phyloP scores from a whole-genome alignment of 2,888 invertebrate genomes.

The Nasonia oneida region DNA sequence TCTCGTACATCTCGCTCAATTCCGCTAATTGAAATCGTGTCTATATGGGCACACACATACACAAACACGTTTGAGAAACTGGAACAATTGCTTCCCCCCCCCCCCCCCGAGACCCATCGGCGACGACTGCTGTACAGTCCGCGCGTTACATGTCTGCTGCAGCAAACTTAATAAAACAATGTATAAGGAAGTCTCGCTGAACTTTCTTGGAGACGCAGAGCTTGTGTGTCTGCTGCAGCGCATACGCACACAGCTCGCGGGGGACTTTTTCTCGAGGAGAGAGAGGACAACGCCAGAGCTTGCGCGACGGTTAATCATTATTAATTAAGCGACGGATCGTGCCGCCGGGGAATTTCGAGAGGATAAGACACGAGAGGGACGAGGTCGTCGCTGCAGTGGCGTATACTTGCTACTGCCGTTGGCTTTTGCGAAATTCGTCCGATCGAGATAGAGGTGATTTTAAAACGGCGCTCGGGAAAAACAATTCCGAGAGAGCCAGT shows the following conservation, averaged over 20 bases:
- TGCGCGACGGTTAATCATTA: neutral
- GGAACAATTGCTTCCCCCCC: neutral
- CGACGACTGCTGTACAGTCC: neutral
- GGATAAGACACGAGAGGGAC: neutral
- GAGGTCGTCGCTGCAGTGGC: slow-evolving; percentile 9
- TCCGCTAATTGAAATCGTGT: neutral
- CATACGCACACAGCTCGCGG: neutral
- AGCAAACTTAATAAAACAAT: neutral
- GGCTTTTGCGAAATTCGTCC: neutral
- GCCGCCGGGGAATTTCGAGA: slow-evolving; percentile 9
- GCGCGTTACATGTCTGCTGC: neutral
- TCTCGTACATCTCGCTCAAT: neutral
- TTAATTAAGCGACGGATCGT: neutral
- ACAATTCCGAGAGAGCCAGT: neutral
- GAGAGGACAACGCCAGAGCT: neutral
- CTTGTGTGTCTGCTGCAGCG: neutral
- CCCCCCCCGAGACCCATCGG: neutral
- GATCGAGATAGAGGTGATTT: neutral
- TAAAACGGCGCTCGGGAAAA: neutral
- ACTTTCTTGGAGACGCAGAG: neutral
- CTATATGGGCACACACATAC: neutral
- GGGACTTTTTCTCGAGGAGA: neutral
- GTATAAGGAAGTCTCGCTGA: neutral
- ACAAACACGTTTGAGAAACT: neutral
- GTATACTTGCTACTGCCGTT: neutral